Conservation (phyloP, 1,140 invertebrate genomes). For the Apis mellifera region DNA sequence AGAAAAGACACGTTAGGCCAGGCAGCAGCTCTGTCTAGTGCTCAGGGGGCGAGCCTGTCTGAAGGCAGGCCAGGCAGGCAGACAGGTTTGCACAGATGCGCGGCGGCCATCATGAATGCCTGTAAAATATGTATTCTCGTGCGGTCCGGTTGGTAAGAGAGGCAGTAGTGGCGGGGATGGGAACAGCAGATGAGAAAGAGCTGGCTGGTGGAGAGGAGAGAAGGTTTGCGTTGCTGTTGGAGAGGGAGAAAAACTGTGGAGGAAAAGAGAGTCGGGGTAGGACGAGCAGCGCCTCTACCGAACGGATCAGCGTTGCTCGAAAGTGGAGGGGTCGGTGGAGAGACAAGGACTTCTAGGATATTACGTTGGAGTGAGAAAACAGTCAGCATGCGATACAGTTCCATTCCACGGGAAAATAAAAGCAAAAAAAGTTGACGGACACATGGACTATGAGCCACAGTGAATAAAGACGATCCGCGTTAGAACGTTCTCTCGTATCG, state of each 20-base stretch:
- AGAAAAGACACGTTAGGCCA: conserved; percentile 44
- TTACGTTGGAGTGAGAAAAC: conserved; percentile 9
- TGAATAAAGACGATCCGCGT: conserved; percentile 65
- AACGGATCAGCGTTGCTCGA: conserved; percentile 18
- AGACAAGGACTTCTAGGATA: conserved; percentile 17
- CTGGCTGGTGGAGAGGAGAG: conserved; percentile 36
- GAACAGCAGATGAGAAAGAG: conserved; percentile 58
- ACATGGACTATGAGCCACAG: conserved; percentile 55
- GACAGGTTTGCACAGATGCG: conserved; percentile 81
- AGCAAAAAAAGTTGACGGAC: conserved; percentile 46
- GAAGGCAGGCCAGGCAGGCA: conserved; percentile 64
- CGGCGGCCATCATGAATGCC: conserved; percentile 82
- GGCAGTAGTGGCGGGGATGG: conserved; percentile 58
- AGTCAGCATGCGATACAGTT: conserved; percentile 61
- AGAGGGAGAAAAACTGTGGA: conserved; percentile 62
- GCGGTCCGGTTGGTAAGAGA: conserved; percentile 64
- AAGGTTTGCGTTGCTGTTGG: conserved; percentile 26
- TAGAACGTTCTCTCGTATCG: conserved; percentile 50
- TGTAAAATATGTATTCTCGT: conserved; percentile 82
- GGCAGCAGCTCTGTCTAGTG: conserved; percentile 49
- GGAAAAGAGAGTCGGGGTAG: conserved; percentile 54
- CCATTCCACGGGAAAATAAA: conserved; percentile 71
- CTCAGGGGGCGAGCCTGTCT: conserved; percentile 71
- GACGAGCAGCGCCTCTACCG: conserved; percentile 50
- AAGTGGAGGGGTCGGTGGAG: conserved; percentile 10